Evolutionary conservation across 2,888 invertebrate species (phyloP), one percentile per base, ranked within the genome.

Genomic region (Camponotus fellah): DNA sequence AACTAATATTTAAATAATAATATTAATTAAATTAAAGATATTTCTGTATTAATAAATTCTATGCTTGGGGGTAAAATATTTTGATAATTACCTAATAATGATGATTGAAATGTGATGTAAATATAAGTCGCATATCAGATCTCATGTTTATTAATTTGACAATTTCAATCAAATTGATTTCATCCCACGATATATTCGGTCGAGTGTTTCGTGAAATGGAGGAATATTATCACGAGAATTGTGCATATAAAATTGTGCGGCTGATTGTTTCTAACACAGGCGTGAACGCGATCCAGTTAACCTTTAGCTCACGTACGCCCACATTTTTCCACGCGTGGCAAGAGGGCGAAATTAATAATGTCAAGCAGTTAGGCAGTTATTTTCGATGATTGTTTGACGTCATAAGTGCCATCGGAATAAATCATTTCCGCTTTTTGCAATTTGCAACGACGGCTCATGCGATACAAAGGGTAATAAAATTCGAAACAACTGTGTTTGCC

Each of bases 271-370:
- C 43, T 43, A 72, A 46, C 74, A 72, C 66, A 56, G 26, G 9
- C n/a, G 34, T 40, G 21, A 37, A 53, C 12, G 56, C 40, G 26
- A 72, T 79, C 60, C 26, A 46, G 12, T 34, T 60, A 65, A 79
- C 74, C 74, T 46, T 79, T 79, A 46, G 21, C 37, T 58, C 14
- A 49, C 40, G 8, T 26, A 43, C 79, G 79, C 58, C 72, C 17
- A 79, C 43, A 71, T 58, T 72, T 72, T 77, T 65, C 43, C 66
- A 43, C 58, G 58, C 49, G 53, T 26, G 12, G 40, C 68, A n/a
- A 79, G 58, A 72, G 74, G 60, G 75, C 46, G 46, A 80, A 46
- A 49, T 34, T 72, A 80, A 80, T 80, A 80, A 72, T 74, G 60
- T 46, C 79, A 74, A 80, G 21, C 43, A 34, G 53, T 60, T 60